A percentile compares a stretch with the other conserved stretches of the same genome.
Conservation (phyloP, 2,888 invertebrate species). For the Conus canariensis region DNA sequence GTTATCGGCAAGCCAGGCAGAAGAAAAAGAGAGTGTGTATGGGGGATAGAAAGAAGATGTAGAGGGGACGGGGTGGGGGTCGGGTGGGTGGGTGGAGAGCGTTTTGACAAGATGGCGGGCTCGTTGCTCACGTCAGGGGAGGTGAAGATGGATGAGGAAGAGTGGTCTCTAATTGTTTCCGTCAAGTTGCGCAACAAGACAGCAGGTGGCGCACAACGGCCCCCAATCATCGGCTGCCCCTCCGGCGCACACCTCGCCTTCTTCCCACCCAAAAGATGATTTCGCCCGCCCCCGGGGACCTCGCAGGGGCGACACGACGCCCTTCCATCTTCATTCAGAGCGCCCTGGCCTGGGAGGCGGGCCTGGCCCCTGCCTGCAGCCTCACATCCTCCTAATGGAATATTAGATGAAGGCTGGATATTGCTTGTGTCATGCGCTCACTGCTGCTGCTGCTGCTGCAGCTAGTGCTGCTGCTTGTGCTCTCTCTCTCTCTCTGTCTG, state of each 20-base stretch:
- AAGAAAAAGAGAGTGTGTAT: neutral
- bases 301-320: no score
- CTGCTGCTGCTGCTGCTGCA: neutral
- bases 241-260: neutral
- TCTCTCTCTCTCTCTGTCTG: no score
- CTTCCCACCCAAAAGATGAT: slow-evolving; percentile 12
- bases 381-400: slow-evolving; percentile 19
- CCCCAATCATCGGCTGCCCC: slow-evolving; percentile 7
- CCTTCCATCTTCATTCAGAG: slow-evolving; percentile 17
- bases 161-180: slow-evolving; percentile 29
- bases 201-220: slow-evolving; percentile 14
- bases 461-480: no score
- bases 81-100: neutral
- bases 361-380: neutral
- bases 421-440: neutral
- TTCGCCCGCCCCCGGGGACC: slow-evolving; percentile 5
- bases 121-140: neutral
- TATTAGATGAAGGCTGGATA: slow-evolving; percentile 26
- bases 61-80: neutral
- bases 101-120: slow-evolving; percentile 20
- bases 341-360: neutral
- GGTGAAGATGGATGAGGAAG: neutral
- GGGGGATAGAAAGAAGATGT: neutral
- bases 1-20: neutral
- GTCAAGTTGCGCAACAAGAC: slow-evolving; percentile 15